Evolutionary conservation across 2,113 vertebrate genomes (phyloP).

Genomic region (Pelmatolapia mariae): DNA sequence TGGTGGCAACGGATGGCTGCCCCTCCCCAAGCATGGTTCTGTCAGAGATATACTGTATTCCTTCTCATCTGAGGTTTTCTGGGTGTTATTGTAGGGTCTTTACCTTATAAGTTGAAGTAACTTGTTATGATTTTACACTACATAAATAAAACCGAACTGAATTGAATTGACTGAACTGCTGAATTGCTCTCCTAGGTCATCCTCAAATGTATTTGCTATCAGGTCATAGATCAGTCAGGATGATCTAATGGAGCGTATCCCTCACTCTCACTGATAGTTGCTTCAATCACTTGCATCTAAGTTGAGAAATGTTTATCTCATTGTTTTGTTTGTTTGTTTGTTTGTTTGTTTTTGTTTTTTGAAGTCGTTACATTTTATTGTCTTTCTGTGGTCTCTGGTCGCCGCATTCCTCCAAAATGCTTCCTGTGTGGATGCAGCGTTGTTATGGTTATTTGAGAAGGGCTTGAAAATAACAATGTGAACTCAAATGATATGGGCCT

Average conservation of each 20-base stretch:
- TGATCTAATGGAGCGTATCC: accelerated
- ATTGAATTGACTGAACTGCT: background rate
- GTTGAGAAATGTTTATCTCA: background rate
- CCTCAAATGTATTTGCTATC: background rate
- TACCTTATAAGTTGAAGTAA: background rate
- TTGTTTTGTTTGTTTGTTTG: background rate
- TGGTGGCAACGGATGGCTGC: background rate
- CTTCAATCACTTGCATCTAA: background rate
- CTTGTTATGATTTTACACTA: background rate
- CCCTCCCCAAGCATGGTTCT: background rate
- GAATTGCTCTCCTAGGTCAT: background rate
- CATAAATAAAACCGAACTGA: background rate
- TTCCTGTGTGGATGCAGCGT: background rate
- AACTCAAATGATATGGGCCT: background rate
- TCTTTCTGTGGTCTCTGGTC: background rate
- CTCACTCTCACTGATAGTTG: background rate
- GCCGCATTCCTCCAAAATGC: background rate
- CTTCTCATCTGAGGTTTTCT: background rate
- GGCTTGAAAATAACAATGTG: background rate
- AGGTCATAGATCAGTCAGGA: background rate
- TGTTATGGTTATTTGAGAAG: background rate
- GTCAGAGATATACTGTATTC: background rate
- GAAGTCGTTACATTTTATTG: accelerated
- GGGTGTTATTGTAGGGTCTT: background rate
- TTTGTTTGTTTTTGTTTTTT: background rate